Base-by-base conservation (phyloP, 2,888 invertebrate species). In the Aspidiotus destructor region DNA sequence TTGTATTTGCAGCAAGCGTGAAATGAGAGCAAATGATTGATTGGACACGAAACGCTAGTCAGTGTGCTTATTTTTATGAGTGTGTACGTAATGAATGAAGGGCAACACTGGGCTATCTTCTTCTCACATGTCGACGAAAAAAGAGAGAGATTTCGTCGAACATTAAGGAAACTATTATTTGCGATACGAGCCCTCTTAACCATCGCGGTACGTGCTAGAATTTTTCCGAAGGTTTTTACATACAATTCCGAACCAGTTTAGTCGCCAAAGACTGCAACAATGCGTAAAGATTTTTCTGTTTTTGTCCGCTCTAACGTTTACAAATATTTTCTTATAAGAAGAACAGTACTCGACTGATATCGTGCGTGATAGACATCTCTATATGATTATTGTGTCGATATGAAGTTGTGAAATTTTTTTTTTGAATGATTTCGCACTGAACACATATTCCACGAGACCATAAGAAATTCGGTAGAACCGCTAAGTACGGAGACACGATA, bases 1-100 rank as follows among this genome's bases (percentile, higher is more conserved):
- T 28, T 28, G 28, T 28, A 28, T 28, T 28, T 28, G 28, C 28
- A 28, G 65, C 44, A 48, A 65, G 57, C 65, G 65, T 65, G 65
- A 65, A 65, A 65, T 65, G 65, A 65, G 65, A 65, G 52, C 65
- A 65, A 65, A 65, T 65, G 65, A 65, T 65, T 65, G 65, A 65
- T 65, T 65, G 65, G 65, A 65, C 65, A 65, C 60, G 65, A 65
- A 65, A 54, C 55, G 16, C 57, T 65, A 58, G 65, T 65, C 65
- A 65, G 65, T 57, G 65, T 65, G 58, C 65, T 48, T 65, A 57
- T 65, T 65, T 55, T 41, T 58, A 58, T 64, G 48, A 42, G n/a
- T 9, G 61, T 61, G 42, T 58, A 28, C 40, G 40, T 58, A 58
- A 58, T 13, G 17, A 16, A 54, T 54, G 6, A 54, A 9, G 55